Percentiles rank a stretch among this genome's conserved stretches.
These are phyloP conservation scores for Aeoliscus strigatus DNA, from an alignment of 2,797 vertebrate genomes.

Conservation along the genomic window DNA sequence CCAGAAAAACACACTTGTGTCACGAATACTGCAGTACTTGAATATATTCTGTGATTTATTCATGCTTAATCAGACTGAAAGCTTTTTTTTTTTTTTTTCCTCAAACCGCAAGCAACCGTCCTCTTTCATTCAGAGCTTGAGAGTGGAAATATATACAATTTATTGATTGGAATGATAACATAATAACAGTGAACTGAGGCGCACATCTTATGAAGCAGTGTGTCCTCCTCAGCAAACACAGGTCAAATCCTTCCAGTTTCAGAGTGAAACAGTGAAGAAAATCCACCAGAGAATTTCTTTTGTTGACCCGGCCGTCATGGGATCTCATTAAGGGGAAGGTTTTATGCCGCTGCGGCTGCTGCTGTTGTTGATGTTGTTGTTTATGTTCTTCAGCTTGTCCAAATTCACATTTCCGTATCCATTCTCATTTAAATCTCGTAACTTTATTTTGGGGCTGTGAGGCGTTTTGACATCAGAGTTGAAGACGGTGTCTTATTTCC, in stretches of 20 bases:
- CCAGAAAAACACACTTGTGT: not conserved
- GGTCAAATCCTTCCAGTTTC: constrained; percentile 10
- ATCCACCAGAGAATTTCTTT: constrained; percentile 25
- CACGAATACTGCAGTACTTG: not conserved
- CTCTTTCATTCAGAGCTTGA: too few relatives aligned
- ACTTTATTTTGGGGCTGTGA: constrained; percentile 28
- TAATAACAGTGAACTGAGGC: not conserved
- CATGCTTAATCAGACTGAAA: too few relatives aligned
- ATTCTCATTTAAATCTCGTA: constrained; percentile 12
- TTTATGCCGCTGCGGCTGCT: not conserved
- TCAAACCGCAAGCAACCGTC: too few relatives aligned
- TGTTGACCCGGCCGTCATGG: constrained; percentile 29
- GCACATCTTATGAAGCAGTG: constrained; percentile 17
- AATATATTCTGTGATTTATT: not conserved
- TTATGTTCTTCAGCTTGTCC: constrained; percentile 16
- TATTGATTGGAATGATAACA: too few relatives aligned
- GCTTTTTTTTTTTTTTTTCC: too few relatives aligned
- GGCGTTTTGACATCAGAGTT: constrained; percentile 22
- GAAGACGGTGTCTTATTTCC: constrained; percentile 36
- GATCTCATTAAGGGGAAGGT: constrained; percentile 54
- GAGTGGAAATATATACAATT: not conserved
- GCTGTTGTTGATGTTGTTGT: constrained; percentile 20
- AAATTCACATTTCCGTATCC: constrained; percentile 14
- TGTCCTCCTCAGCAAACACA: constrained; percentile 14
- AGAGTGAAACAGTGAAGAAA: constrained; percentile 25